A percentile compares a stretch with the other conserved stretches of the same genome.
Conservation (phyloP, 2,888 invertebrate genomes). For the Napeogenes sylphis region DNA sequence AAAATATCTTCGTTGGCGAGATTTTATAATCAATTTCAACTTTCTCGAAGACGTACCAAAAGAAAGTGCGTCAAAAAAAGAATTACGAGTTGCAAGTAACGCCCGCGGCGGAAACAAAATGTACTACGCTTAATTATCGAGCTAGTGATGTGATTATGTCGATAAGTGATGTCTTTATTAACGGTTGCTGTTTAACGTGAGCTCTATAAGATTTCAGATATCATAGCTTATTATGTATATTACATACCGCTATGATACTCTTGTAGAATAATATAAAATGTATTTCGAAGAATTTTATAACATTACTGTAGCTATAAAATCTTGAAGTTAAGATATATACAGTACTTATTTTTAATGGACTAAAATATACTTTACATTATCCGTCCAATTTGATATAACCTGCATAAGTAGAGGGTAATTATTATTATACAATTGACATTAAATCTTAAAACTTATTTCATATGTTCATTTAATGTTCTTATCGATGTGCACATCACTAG, state of each 20-base stretch:
- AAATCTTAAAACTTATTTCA: no score
- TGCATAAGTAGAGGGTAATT: no score
- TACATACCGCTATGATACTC: background rate
- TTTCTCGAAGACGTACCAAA: constrained; percentile 67
- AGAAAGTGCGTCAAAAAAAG: constrained; percentile 63
- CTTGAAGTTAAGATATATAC: background rate
- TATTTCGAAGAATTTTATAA: constrained; percentile 5
- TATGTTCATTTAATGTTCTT: background rate
- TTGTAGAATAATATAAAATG: background rate
- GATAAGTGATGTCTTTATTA: constrained; percentile 31
- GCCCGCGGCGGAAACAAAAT: constrained; percentile 64
- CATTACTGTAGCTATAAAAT: background rate
- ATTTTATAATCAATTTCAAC: constrained; percentile 48
- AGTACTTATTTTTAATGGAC: no score
- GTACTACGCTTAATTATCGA: constrained; percentile 71
- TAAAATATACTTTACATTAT: no score
- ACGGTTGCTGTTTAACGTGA: constrained; percentile 13
- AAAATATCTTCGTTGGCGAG: constrained; percentile 27
- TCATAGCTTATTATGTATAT: constrained; percentile 10
- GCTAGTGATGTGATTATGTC: constrained; percentile 55
- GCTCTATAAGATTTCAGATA: constrained; percentile 15
- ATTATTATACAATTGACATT: no score
- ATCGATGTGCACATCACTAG: constrained; percentile 25
- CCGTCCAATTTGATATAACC: no score
- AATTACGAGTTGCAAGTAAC: constrained; percentile 49